Percentiles rank a stretch among this genome's conserved stretches.
These are phyloP conservation scores for Thamnaconus septentrionalis DNA, from an alignment of 2,113 vertebrate species.

Conservation along the genomic window DNA sequence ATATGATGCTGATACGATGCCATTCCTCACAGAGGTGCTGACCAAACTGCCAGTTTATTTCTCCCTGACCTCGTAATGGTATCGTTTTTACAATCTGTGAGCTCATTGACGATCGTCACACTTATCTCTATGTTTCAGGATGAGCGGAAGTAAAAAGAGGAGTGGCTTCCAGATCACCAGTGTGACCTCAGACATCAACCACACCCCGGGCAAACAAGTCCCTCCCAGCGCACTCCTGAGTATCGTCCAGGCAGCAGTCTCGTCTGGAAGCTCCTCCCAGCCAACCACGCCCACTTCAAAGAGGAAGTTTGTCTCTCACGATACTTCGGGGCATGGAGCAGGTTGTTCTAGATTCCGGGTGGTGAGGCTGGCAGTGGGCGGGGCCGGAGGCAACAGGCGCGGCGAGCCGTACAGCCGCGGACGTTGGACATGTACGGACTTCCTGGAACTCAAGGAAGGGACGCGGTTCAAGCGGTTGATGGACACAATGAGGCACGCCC, in stretches of 20 bases:
- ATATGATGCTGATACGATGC: too few species aligned
- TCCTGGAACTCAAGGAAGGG: conserved; percentile 75
- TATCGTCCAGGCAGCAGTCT: conserved; percentile 20
- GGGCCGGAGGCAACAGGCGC: conserved; percentile 49
- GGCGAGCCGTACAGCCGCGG: conserved; percentile 80
- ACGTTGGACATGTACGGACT: conserved; percentile 85
- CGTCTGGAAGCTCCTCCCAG: conserved; percentile 66
- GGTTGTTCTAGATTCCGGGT: conserved; percentile 79
- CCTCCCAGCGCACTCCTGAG: conserved; percentile 9
- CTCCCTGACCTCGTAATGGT: too few species aligned
- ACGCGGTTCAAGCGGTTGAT: conserved; percentile 63
- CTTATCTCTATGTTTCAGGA: conserved; percentile 43
- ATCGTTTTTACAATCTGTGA: too few species aligned
- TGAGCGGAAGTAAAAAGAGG: conserved; percentile 83
- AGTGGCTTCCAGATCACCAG: conserved; percentile 91
- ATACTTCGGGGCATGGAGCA: conserved; percentile 18
- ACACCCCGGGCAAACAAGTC: conserved; percentile 29
- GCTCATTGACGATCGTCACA: background rate
- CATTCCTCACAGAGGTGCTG: too few species aligned
- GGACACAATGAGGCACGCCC: conserved; percentile 80
- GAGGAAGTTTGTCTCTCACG: conserved; percentile 55
- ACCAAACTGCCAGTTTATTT: too few species aligned
- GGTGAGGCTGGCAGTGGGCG: conserved; percentile 75
- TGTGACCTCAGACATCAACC: conserved; percentile 81
- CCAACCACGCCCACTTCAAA: conserved; percentile 58